These are phyloP conservation scores for Rhopalosiphum maidis DNA, from an alignment of 1,140 invertebrate species.

Conservation along the genomic window DNA sequence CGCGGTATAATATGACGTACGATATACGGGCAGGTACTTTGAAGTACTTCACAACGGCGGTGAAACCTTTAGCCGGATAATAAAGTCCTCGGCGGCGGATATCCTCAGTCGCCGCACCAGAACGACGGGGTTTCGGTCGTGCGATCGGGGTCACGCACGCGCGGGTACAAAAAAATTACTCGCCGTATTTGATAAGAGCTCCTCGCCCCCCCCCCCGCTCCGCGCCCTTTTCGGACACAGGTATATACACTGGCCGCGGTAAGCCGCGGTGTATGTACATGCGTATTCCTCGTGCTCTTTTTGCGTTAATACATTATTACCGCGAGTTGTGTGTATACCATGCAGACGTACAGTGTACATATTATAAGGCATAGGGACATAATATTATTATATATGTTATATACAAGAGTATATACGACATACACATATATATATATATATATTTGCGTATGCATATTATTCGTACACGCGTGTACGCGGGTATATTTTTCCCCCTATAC, in stretches of 20 bases:
- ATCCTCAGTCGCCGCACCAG: not conserved
- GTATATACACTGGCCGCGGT: not conserved
- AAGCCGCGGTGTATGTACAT: too few species aligned
- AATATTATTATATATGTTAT: not conserved
- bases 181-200: not conserved
- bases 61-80: not conserved
- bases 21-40: not conserved
- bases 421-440: too few species aligned
- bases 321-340: not conserved
- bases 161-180: not conserved
- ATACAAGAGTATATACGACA: too few species aligned
- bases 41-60: not conserved
- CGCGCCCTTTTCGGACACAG: not conserved
- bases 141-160: conserved; percentile 10
- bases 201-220: too few species aligned
- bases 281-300: not conserved
- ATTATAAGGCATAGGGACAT: not conserved
- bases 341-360: not conserved
- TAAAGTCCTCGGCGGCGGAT: not conserved
- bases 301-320: not conserved
- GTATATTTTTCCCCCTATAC: not conserved
- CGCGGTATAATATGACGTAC: not conserved
- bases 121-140: not conserved
- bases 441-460: too few species aligned
- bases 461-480: too few species aligned